Percentiles rank a stretch among this genome's conserved stretches.
Conservation (phyloP, 2,888 invertebrate genomes). For the Spodoptera exigua region DNA sequence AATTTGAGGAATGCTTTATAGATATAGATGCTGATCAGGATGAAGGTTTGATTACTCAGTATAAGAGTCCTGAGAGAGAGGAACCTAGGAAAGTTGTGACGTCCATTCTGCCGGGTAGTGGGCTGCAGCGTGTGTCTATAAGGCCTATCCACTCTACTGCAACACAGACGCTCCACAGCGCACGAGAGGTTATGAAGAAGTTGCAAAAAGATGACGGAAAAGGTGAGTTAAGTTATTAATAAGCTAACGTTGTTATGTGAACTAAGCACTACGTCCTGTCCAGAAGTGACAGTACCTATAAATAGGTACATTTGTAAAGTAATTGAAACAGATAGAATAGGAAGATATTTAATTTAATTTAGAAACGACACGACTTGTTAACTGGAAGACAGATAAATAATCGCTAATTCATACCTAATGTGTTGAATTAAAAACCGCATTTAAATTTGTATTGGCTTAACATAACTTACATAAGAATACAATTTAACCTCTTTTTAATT, state of each 20-base stretch:
- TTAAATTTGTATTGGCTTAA: constrained; percentile 28
- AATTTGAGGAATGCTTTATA: constrained; percentile 82
- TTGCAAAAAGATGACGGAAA: constrained; percentile 70
- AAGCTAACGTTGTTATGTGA: too few species aligned
- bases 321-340: too few species aligned
- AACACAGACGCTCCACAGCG: constrained; percentile 69
- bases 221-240: too few species aligned
- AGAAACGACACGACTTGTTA: too few species aligned
- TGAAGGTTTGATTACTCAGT: constrained; percentile 69
- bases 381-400: not conserved
- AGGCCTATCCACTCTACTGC: constrained; percentile 75
- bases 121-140: constrained; percentile 79
- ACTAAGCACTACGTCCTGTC: too few species aligned
- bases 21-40: constrained; percentile 84
- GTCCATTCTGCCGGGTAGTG: constrained; percentile 81
- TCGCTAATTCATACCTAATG: not conserved
- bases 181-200: constrained; percentile 73
- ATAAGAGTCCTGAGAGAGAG: constrained; percentile 76
- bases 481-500: constrained; percentile 30
- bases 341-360: too few species aligned
- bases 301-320: too few species aligned
- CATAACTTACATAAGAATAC: constrained; percentile 20
- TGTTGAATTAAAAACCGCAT: constrained; percentile 6
- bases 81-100: constrained; percentile 80
- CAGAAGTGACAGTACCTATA: too few species aligned